These are phyloP conservation scores for Drosophila tani DNA, from an alignment of 1,140 invertebrate species.

Conservation along the genomic window DNA sequence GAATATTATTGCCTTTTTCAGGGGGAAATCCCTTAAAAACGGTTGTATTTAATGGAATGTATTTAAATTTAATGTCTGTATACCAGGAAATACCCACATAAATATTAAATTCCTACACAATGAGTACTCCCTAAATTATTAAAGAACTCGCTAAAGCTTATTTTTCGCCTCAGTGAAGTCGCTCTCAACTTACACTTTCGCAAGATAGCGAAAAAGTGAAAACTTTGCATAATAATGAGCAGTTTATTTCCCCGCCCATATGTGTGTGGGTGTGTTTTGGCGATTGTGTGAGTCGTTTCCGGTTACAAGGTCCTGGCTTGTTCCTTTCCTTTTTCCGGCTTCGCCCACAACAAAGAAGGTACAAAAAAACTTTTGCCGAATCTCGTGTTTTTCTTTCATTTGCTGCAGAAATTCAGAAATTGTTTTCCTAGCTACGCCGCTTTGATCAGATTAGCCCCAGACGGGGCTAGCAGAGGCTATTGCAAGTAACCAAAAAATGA, in stretches of 20 bases:
- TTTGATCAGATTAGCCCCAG: conserved; percentile 74
- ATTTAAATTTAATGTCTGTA: too few relatives aligned
- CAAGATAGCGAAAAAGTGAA: conserved; percentile 60
- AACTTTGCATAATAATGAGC: conserved; percentile 81
- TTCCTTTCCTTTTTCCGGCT: conserved; percentile 26
- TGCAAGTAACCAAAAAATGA: background rate
- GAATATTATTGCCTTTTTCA: too few relatives aligned
- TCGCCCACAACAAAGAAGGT: conserved; percentile 65
- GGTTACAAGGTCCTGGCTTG: conserved; percentile 47
- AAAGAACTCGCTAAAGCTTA: background rate
- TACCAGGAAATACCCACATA: background rate
- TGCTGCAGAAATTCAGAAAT: conserved; percentile 71
- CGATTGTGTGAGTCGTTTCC: conserved; percentile 58
- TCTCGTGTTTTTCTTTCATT: conserved; percentile 77
- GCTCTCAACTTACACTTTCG: conserved; percentile 50
- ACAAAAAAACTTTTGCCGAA: conserved; percentile 60
- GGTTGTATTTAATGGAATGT: too few relatives aligned
- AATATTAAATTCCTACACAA: too few relatives aligned
- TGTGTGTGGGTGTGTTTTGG: conserved; percentile 4
- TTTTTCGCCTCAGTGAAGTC: conserved; percentile 8
- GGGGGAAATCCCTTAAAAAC: too few relatives aligned
- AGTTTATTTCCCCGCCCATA: conserved; percentile 63
- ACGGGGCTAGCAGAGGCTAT: conserved; percentile 4
- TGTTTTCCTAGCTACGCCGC: conserved; percentile 61
- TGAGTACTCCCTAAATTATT: background rate